Conservation (phyloP, 2,888 invertebrate species). For the Athalia rosae region DNA sequence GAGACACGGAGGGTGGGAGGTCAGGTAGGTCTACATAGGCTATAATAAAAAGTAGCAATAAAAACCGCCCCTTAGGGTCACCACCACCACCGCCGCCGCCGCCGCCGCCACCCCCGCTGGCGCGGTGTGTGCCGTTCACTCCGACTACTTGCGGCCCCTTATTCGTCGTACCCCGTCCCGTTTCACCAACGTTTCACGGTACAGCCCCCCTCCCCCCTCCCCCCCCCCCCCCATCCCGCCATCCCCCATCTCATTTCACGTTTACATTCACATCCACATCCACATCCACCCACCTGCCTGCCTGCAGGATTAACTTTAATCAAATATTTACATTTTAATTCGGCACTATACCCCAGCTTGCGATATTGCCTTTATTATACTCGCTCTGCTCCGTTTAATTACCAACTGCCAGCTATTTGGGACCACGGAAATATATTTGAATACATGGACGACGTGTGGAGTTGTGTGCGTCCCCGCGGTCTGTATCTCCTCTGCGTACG, state of each 20-base stretch:
- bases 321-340: slow-evolving; percentile 73
- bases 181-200: background rate
- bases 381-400: slow-evolving; percentile 65
- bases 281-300: slow-evolving; percentile 66
- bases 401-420: slow-evolving; percentile 65
- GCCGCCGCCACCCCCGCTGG: slow-evolving; percentile 58
- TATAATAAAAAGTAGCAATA: slow-evolving; percentile 72
- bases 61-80: slow-evolving; percentile 71
- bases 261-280: slow-evolving; percentile 61
- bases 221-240: background rate
- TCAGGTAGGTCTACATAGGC: slow-evolving; percentile 68
- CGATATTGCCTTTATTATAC: slow-evolving; percentile 59
- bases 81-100: slow-evolving; percentile 56
- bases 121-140: slow-evolving; percentile 24
- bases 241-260: slow-evolving; percentile 53
- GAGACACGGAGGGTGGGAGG: slow-evolving; percentile 54
- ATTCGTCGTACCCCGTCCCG: background rate
- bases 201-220: background rate
- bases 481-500: too few relatives aligned
- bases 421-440: slow-evolving; percentile 42
- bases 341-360: slow-evolving; percentile 56
- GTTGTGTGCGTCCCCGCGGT: too few relatives aligned
- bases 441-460: background rate
- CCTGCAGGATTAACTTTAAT: slow-evolving; percentile 70
- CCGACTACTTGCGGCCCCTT: slow-evolving; percentile 38